Base-by-base conservation (phyloP, 2,797 vertebrate genomes). In the Phyllotis vaccarum region DNA sequence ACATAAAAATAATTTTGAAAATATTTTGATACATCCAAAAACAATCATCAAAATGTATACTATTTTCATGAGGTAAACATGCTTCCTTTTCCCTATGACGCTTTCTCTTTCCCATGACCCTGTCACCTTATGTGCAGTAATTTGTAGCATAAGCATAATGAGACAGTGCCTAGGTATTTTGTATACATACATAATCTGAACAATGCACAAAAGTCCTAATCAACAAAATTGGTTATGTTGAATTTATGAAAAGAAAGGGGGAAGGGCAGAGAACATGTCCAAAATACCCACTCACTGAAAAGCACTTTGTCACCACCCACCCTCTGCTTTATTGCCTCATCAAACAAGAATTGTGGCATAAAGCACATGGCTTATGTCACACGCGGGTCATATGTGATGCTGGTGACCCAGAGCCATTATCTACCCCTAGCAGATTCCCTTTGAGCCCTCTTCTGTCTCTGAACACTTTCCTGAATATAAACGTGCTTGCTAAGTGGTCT, bases 201-300 rank as follows among this genome's bases (percentile, higher is more conserved):
- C 82, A 92, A 93, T 62, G 24, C 43, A 46, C 70, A 70, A 89
- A 95, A 89, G 62, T 92, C 85, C 89, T 37, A 95, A 60, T 92
- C 92, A 78, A 83, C 49, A 76, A 80, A 94, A 58, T 68, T n/a
- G 62, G 79, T 90, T 92, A n/a, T 89, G 56, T 66, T 56, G 6
- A 78, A 93, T 97, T 94, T 97, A 97, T 88, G 90, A 97, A 88
- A 66, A 93, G 58, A 94, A 95, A 85, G 89, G 83, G 74, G 95
- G n/a, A 96, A 76, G 70, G 31, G 11, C 21, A 52, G 89, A 94
- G 54, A 49, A 95, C 6, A 1, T 97, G 75, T 93, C 64, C 80
- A 94, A 96, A 97, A 97, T 96, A 78, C 31, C 56, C 56, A 83
- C 54, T 88, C 49, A 79, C 52, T 89, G 52, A 91, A 89, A 83